Evolutionary conservation across 1,140 invertebrate genomes (phyloP), one percentile per base, ranked within the genome.

Genomic region (Bombus pyrosoma): DNA sequence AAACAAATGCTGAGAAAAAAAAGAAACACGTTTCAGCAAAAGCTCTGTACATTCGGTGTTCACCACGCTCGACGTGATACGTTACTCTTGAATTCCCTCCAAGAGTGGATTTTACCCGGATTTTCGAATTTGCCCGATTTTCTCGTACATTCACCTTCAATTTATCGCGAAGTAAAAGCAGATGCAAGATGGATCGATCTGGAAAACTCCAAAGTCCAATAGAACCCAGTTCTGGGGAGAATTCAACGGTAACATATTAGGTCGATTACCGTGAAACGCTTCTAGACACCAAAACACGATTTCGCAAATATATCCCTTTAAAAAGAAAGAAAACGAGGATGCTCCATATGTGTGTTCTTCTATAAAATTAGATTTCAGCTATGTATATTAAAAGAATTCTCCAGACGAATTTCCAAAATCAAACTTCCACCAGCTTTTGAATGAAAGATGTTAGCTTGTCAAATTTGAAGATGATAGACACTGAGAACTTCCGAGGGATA

Each of bases 51-150:
- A n/a, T 37, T 37, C 57, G n/a, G 18, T 32, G 66, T 59, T 71
- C 28, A 28, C 18, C 37, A 34, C 1, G 25, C 28, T 53, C 64
- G 37, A 39, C n/a, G 43, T n/a, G 41, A 37, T 64, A 74, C 13
- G 82, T 71, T 57, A 75, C 39, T 53, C 25, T 71, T 43, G 82
- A 83, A 71, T 83, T 77, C 75, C 28, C 66, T 69, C 66, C 75
- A 41, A 62, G n/a, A 53, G 37, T 68, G 59, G 37, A 73, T 73
- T 73, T 22, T 22, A 73, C 4, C 41, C 10, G 75, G 75, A 71
- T 71, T 78, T 71, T 43, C 75, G 64, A 78, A 71, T 47, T 57
- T 32, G 22, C 64, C 39, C 34, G n/a, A 76, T 53, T 39, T 18
- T 37, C 47, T n/a, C 28, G 34, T 69, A 28, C 28, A 43, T 59